Conservation (phyloP, 1,140 invertebrate genomes). For the Pachyrhynchus sulphureomaculatus region DNA sequence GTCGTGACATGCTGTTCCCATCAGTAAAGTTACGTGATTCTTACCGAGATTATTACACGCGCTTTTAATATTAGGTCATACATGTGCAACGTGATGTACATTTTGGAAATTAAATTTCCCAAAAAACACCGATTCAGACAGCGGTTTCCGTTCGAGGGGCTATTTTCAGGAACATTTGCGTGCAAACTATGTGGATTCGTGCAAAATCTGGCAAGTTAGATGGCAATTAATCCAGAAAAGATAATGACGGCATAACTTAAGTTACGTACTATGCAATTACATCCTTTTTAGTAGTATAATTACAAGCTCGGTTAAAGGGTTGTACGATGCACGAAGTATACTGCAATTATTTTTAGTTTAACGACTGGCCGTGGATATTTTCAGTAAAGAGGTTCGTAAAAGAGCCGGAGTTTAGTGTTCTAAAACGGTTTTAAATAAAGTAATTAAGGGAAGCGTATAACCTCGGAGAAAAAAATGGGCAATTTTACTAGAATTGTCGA, state of each 20-base stretch:
- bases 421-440: too few species aligned
- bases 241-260: conserved; percentile 6
- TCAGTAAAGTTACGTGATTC: too few species aligned
- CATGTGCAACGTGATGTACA: too few species aligned
- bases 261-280: background rate
- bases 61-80: too few species aligned
- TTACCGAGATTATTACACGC: too few species aligned
- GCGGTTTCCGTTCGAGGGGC: background rate
- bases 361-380: background rate
- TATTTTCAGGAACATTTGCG: conserved; percentile 1
- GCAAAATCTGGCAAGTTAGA: background rate
- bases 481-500: too few species aligned
- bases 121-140: background rate
- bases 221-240: conserved; percentile 2
- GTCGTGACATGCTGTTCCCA: too few species aligned
- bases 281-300: background rate
- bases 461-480: too few species aligned
- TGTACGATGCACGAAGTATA: background rate
- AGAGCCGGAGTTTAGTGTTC: too few species aligned
- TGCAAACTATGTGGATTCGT: background rate
- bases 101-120: too few species aligned
- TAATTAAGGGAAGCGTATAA: too few species aligned
- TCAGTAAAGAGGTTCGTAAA: too few species aligned
- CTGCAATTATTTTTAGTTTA: background rate
- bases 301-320: background rate